phyloP scores from a whole-genome alignment of 2,888 invertebrate species.

The Diaprepes abbreviatus region DNA sequence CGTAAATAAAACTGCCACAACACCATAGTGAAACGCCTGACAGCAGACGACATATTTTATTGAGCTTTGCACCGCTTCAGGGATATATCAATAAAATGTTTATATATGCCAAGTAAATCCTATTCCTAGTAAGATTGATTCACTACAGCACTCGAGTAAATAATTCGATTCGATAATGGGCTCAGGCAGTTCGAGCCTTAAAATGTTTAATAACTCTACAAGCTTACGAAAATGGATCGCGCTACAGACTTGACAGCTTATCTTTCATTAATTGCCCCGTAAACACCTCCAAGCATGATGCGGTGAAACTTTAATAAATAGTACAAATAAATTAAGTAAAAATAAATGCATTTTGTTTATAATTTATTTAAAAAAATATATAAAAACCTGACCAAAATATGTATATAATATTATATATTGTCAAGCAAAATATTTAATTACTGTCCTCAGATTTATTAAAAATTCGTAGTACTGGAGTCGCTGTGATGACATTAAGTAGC shows the following conservation, averaged over 20 bases:
- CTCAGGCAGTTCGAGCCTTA: background rate
- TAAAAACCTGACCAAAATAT: no score
- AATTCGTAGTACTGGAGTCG: no score
- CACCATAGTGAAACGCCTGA: slow-evolving; percentile 18
- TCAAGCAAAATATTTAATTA: no score
- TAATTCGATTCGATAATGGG: slow-evolving; percentile 44
- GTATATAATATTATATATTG: no score
- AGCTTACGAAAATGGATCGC: background rate
- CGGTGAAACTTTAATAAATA: no score
- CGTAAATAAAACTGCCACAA: background rate
- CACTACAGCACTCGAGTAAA: slow-evolving; percentile 37
- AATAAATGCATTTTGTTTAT: no score
- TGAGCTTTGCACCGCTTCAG: slow-evolving; percentile 34
- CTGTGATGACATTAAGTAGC: no score
- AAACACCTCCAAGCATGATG: no score
- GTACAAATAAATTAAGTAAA: no score
- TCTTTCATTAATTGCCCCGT: background rate
- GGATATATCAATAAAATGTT: slow-evolving; percentile 41
- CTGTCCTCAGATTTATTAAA: no score
- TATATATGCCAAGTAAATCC: slow-evolving; percentile 28
- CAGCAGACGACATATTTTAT: slow-evolving; percentile 28
- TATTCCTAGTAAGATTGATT: slow-evolving; percentile 6
- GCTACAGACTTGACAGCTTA: background rate
- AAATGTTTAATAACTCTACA: slow-evolving; percentile 6
- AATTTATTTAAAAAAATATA: no score